Evolutionary conservation across 2,113 vertebrate genomes (phyloP), one percentile per base, ranked within the genome.

Genomic region (Falcunculus frontatus): DNA sequence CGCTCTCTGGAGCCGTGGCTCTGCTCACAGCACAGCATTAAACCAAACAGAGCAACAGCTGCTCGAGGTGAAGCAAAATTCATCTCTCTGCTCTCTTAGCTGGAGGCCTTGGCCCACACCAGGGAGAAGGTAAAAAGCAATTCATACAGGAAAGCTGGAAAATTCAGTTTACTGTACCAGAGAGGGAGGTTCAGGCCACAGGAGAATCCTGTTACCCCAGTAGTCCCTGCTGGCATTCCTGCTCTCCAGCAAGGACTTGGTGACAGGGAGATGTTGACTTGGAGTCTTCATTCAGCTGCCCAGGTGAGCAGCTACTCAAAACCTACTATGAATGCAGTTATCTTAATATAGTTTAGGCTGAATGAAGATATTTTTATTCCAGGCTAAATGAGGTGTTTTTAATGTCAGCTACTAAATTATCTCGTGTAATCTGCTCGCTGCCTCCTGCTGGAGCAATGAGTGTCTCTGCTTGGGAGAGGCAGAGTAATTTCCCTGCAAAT

Each of bases 351-450:
- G 57, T 49, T 75, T 35, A 46, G 44, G 41, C 29, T 93, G 80
- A 87, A 78, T 78, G 92, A 23, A 87, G 90, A 27, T 81, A 67
- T 84, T 94, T 93, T 94, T 89, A 68, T 96, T 81, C 49, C 32
- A 53, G 69, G 73, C 60, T 87, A 81, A 96, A 95, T 63, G 68
- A 92, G 83, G 68, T 67, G 80, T 39, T 81, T 95, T 89, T 90
- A 49, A 75, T 92, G 90, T 78, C 95, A 96, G 59, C 87, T 47
- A 37, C 72, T 94, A 67, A 96, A 95, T 92, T 68, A 91, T 30
- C 95, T 82, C 7, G 0, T 84, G 85, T 79, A 70, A 85, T 88
- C 63, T 57, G 46, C 57, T 60, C 22, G 21, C 63, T 27, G 70
- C 78, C 87, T 95, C 57, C 96, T 70, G 77, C 74, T 85, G 93